Base-by-base conservation (phyloP, 2,113 vertebrate species). In the Furnarius figulus region DNA sequence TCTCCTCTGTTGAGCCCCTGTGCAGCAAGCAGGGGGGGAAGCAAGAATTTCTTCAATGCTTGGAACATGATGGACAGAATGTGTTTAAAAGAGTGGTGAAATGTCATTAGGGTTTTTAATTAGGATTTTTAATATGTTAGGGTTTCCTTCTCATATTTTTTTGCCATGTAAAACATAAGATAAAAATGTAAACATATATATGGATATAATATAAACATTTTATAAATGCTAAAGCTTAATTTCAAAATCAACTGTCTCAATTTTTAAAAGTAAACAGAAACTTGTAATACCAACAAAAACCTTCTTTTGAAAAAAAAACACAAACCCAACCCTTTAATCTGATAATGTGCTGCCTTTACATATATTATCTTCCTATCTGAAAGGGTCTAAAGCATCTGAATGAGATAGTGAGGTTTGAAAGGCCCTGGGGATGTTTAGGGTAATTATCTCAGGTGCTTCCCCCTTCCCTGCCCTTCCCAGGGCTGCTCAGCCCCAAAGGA, bases 331-430 rank as follows among this genome's bases (percentile, higher is more conserved):
- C 58, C 33, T 89, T 87, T 87, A 50, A 91, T 92, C 77, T 94
- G 67, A 93, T 93, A 77, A 91, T 70, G 52, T 85, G 66, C 42
- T 75, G 31, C 12, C 33, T 53, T 94, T 89, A 62, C 46, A 50
- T 81, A 12, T 50, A 19, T 89, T 55, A 71, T 89, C 78, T 84
- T 50, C 42, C 33, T 71, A 15, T 88, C 92, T 94, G 59, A 59
- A 81, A 86, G 62, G 70, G 40, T 74, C 56, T 92, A 70, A 93
- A 85, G 30, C 53, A 70, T 75, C 73, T 58, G 31, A 82, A 79
- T 93, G 85, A 93, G 74, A 79, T 91, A 87, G 86, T 53, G 53
- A 93, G 35, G 49, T 83, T 79, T 93, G 70, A 82, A 92, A 89
- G 66, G 33, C 76, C 67, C 55, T 70, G 78, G 70, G 94, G 94